phyloP scores from a whole-genome alignment of 2,113 vertebrate genomes.

The Paratilapia polleni region DNA sequence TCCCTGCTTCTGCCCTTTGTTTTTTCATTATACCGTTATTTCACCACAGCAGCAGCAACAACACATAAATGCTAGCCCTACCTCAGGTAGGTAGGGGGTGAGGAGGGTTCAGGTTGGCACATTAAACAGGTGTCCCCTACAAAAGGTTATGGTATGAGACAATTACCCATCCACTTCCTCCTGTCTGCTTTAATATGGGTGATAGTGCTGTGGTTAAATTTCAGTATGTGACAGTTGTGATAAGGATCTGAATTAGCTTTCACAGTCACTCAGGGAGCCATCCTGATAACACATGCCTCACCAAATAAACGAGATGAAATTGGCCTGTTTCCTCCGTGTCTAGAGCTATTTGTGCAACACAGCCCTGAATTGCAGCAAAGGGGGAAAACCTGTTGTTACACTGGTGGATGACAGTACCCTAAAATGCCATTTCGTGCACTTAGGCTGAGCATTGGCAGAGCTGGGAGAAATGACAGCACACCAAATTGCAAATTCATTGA shows the following conservation, averaged over 20 bases:
- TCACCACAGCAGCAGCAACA: background rate
- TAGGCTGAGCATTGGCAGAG: background rate
- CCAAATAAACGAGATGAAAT: conserved; percentile 72
- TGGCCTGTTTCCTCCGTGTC: conserved; percentile 70
- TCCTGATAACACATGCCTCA: conserved; percentile 72
- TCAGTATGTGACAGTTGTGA: conserved; percentile 71
- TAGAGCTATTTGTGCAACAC: conserved; percentile 68
- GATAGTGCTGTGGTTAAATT: conserved; percentile 64
- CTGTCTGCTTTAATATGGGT: conserved; percentile 66
- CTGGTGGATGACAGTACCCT: conserved; percentile 30
- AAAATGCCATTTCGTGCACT: conserved; percentile 28
- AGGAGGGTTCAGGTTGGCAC: background rate
- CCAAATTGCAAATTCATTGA: conserved; percentile 22
- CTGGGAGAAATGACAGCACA: background rate
- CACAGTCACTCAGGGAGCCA: conserved; percentile 68
- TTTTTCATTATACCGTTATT: conserved; percentile 18
- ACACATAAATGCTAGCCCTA: background rate
- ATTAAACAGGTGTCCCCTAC: conserved; percentile 63
- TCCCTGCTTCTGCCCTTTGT: background rate
- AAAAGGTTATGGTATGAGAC: conserved; percentile 70
- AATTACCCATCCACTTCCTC: conserved; percentile 68
- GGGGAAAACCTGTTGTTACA: conserved; percentile 24
- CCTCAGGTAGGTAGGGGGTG: background rate
- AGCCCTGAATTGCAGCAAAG: conserved; percentile 52
- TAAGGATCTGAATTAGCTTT: conserved; percentile 81